Conservation (phyloP, 2,888 invertebrate genomes). For the Acronicta psi region DNA sequence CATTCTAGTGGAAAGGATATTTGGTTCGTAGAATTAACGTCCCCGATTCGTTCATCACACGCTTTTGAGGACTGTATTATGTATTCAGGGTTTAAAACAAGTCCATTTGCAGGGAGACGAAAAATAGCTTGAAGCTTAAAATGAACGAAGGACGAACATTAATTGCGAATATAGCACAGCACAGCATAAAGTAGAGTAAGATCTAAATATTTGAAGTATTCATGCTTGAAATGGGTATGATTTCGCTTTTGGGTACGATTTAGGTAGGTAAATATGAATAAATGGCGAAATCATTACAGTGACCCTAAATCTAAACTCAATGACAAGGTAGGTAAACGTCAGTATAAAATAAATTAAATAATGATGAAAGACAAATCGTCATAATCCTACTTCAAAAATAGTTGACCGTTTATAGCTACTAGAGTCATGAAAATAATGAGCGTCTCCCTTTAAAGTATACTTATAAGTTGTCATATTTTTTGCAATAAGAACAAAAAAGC, state of each 20-base stretch:
- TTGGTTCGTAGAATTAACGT: neutral
- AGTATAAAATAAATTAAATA: too few species aligned
- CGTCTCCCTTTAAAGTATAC: too few species aligned
- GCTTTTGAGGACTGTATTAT: neutral
- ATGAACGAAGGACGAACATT: neutral
- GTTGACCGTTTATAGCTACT: too few species aligned
- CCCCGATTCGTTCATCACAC: neutral
- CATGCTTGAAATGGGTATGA: too few species aligned
- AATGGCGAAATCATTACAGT: too few species aligned
- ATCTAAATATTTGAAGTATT: neutral
- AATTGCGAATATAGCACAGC: neutral
- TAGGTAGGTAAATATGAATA: too few species aligned
- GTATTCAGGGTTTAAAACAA: constrained; percentile 5
- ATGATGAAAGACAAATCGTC: too few species aligned
- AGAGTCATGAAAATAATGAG: too few species aligned
- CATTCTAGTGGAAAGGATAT: neutral
- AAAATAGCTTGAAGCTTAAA: neutral
- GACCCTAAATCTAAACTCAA: too few species aligned
- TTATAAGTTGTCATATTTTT: too few species aligned
- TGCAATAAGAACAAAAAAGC: neutral
- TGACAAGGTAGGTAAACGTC: too few species aligned
- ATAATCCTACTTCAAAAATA: neutral
- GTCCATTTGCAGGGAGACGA: constrained; percentile 9
- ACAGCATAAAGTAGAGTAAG: neutral
- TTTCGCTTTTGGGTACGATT: too few species aligned